Evolutionary conservation across 2,113 vertebrate species (phyloP).

Genomic region (Chelonoidis abingdonii): DNA sequence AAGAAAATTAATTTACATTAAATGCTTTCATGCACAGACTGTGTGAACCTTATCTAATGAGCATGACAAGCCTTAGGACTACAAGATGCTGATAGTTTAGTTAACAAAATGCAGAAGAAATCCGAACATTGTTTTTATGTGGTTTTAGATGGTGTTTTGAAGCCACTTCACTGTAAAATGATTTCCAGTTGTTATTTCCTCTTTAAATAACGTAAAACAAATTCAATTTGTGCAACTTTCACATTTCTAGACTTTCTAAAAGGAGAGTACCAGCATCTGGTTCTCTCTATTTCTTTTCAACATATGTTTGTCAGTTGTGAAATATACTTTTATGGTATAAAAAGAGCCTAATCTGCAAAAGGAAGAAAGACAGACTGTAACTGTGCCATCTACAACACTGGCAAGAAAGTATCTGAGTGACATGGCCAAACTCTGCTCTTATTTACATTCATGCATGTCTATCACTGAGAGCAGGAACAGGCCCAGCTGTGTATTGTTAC

Average conservation of each 20-base stretch:
- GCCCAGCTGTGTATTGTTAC: neutral
- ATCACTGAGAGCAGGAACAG: neutral
- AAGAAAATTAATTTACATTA: neutral
- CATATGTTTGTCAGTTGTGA: neutral
- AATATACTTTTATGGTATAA: neutral
- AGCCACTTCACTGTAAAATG: slow-evolving; percentile 35
- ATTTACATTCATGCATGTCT: neutral
- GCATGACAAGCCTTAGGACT: neutral
- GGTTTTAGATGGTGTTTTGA: slow-evolving; percentile 9
- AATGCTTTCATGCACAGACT: neutral
- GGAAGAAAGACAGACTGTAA: neutral
- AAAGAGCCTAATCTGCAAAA: neutral
- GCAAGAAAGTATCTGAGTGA: neutral
- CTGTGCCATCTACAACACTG: neutral
- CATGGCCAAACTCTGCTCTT: neutral
- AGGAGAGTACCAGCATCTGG: slow-evolving; percentile 21
- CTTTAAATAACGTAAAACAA: slow-evolving; percentile 45
- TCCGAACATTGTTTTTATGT: slow-evolving; percentile 17
- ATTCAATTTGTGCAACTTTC: slow-evolving; percentile 52
- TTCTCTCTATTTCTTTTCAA: neutral
- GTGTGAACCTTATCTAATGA: neutral
- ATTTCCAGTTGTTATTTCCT: slow-evolving; percentile 63
- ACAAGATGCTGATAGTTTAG: neutral
- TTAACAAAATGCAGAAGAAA: neutral
- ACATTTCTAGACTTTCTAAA: slow-evolving; percentile 24